Conservation (phyloP, 2,113 vertebrate genomes). For the Zosterops japonicus region DNA sequence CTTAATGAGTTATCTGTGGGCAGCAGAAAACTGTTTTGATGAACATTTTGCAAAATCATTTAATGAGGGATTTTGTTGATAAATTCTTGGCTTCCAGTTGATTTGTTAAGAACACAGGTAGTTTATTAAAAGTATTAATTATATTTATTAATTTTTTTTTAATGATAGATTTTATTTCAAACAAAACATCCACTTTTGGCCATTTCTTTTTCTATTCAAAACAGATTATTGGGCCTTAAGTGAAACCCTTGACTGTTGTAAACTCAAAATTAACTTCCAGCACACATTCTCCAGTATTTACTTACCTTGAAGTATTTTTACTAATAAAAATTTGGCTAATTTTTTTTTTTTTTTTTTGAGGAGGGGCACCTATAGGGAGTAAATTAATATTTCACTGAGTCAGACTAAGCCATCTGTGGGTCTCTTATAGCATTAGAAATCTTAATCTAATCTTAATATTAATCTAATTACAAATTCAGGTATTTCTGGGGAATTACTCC, state of each 20-base stretch:
- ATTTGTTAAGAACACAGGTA: not conserved
- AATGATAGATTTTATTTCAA: not conserved
- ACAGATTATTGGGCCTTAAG: not conserved
- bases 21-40: not conserved
- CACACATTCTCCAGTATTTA: not conserved
- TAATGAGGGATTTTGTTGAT: not conserved
- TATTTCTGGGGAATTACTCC: not conserved
- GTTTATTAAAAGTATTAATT: not conserved
- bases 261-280: not conserved
- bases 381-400: not conserved
- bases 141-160: not conserved
- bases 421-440: not conserved
- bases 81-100: not conserved
- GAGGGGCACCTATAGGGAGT: rapidly evolving
- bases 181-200: not conserved
- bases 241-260: not conserved
- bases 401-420: not conserved
- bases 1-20: not conserved
- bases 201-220: not conserved
- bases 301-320: not conserved
- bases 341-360: not conserved
- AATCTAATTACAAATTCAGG: not conserved
- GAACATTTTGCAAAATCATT: not conserved
- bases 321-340: not conserved
- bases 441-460: not conserved